Conservation (phyloP, 2,113 vertebrate species). For the Oncorhynchus gorbuscha region DNA sequence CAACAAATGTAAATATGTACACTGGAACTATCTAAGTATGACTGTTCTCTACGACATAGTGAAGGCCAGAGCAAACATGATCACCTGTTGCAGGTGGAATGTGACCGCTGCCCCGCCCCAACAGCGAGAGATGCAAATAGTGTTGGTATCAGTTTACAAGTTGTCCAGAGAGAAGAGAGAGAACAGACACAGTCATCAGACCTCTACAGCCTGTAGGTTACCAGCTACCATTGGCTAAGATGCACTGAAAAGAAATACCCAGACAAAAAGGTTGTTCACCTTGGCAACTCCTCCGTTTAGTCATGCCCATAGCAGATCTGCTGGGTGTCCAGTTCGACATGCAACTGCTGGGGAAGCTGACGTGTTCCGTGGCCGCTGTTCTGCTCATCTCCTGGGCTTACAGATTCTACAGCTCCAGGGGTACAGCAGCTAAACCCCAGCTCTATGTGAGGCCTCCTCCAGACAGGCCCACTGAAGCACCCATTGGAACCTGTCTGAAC, state of each 20-base stretch:
- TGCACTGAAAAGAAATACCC: constrained; percentile 35
- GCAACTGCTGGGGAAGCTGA: constrained; percentile 82
- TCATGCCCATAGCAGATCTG: constrained; percentile 72
- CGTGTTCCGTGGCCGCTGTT: constrained; percentile 77
- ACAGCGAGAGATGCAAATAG: constrained; percentile 72
- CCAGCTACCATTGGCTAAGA: constrained; percentile 47
- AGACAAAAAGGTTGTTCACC: constrained; percentile 47
- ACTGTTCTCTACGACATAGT: constrained; percentile 16
- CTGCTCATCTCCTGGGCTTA: constrained; percentile 81
- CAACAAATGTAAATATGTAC: constrained; percentile 48
- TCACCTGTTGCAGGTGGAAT: constrained; percentile 54
- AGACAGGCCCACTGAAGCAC: constrained; percentile 10
- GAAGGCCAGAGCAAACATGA: not conserved
- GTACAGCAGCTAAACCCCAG: not conserved
- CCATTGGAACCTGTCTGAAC: constrained; percentile 43
- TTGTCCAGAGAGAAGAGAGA: constrained; percentile 50
- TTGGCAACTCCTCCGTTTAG: not conserved
- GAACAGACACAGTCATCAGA: constrained; percentile 66
- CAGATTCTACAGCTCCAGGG: constrained; percentile 79
- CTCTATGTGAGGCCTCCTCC: not conserved
- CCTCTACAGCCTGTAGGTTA: constrained; percentile 50
- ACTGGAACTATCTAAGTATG: constrained; percentile 35
- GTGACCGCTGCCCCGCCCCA: constrained; percentile 62
- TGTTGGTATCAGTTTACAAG: constrained; percentile 65
- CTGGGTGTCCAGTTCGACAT: constrained; percentile 79